These are phyloP conservation scores for Graphium colonna DNA, from an alignment of 2,888 invertebrate species.

Conservation along the genomic window DNA sequence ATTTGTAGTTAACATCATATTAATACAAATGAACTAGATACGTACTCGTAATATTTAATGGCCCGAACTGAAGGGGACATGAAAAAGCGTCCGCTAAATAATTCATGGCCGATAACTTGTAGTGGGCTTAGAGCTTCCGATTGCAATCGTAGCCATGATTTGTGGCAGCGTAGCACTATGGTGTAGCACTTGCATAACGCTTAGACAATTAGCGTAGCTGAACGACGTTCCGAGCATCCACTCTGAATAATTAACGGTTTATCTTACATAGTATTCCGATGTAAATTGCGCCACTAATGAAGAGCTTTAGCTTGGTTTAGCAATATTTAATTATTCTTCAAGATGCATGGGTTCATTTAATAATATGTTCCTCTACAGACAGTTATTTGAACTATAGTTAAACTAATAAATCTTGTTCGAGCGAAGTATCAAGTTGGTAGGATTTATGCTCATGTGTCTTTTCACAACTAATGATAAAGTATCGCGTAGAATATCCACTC, in stretches of 20 bases:
- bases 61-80: neutral
- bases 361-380: too few relatives aligned
- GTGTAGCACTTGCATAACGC: constrained; percentile 30
- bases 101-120: constrained; percentile 23
- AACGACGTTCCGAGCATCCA: constrained; percentile 24
- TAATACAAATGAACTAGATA: neutral
- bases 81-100: constrained; percentile 13
- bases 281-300: constrained; percentile 18
- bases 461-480: too few relatives aligned
- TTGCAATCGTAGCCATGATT: constrained; percentile 32
- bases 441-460: too few relatives aligned
- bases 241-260: constrained; percentile 23
- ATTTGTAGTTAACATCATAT: too few relatives aligned
- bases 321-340: neutral
- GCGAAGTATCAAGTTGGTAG: too few relatives aligned
- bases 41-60: neutral
- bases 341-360: too few relatives aligned
- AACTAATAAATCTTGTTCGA: too few relatives aligned
- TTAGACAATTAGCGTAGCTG: constrained; percentile 32
- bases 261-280: constrained; percentile 18
- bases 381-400: too few relatives aligned
- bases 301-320: neutral
- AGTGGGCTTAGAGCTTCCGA: constrained; percentile 14
- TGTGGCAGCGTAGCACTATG: constrained; percentile 31
- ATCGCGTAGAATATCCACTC: too few relatives aligned